Percentiles rank a stretch among this genome's conserved stretches.
Conservation (phyloP, 2,888 invertebrate species). For the Philonicus albiceps region DNA sequence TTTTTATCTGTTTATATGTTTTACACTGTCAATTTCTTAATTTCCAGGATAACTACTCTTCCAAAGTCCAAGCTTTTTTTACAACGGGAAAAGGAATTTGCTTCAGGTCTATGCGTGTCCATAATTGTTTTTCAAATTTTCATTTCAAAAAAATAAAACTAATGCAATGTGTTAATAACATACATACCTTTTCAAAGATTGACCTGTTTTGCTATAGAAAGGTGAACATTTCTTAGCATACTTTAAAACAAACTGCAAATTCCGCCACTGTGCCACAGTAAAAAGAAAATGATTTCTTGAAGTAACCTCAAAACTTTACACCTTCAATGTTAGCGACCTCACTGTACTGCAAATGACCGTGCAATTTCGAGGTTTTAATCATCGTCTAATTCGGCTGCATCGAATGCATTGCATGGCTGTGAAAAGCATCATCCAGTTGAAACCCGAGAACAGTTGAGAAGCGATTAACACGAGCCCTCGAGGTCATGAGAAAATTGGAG, state of each 20-base stretch:
- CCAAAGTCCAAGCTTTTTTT: no score
- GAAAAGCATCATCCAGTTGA: not conserved
- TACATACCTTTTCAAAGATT: no score
- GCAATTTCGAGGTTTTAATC: not conserved
- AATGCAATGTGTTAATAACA: no score
- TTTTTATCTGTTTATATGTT: no score
- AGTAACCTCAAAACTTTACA: not conserved
- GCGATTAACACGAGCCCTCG: conserved; percentile 22
- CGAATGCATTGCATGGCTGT: not conserved
- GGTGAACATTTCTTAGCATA: no score
- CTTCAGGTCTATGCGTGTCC: no score
- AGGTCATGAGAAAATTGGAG: conserved; percentile 42
- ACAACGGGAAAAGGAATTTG: no score
- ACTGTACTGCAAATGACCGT: not conserved
- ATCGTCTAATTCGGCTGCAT: not conserved
- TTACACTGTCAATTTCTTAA: no score
- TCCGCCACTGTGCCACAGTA: not conserved
- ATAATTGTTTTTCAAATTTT: no score
- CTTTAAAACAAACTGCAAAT: not conserved
- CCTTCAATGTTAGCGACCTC: not conserved
- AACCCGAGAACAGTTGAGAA: conserved; percentile 5
- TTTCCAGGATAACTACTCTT: no score
- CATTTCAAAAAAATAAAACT: no score
- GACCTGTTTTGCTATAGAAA: no score
- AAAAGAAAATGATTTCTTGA: not conserved